Percentiles rank a stretch among this genome's conserved stretches.
Evolutionary conservation across 2,888 invertebrate species (phyloP).

Genomic region (Oscheius sp.): DNA sequence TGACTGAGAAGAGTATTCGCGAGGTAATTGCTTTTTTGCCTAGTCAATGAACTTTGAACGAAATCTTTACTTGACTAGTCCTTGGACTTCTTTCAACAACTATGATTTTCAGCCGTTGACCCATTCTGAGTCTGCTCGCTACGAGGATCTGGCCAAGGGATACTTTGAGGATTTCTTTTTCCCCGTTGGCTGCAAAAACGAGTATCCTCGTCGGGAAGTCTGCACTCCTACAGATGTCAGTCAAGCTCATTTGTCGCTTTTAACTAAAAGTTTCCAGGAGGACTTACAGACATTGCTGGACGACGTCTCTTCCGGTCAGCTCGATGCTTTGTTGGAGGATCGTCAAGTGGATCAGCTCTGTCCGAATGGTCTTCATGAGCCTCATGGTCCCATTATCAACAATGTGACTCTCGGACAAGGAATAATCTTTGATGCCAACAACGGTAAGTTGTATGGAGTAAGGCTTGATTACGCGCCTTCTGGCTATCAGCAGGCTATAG

Average conservation of each 20-base stretch:
- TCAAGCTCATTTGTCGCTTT: background rate
- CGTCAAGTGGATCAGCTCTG: slow-evolving; percentile 45
- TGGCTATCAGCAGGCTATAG: background rate
- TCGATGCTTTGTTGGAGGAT: slow-evolving; percentile 32
- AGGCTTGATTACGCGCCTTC: background rate
- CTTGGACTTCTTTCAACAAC: slow-evolving; percentile 18
- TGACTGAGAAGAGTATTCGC: slow-evolving; percentile 64
- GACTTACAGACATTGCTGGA: slow-evolving; percentile 58
- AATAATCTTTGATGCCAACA: slow-evolving; percentile 44
- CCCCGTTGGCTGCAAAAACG: slow-evolving; percentile 29
- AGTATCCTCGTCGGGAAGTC: background rate
- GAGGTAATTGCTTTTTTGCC: slow-evolving; percentile 35
- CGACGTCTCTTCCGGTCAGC: slow-evolving; percentile 39
- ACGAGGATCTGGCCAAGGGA: slow-evolving; percentile 63
- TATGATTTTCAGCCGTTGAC: slow-evolving; percentile 60
- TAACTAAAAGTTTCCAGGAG: slow-evolving; percentile 39
- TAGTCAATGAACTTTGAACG: background rate
- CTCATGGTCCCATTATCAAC: slow-evolving; percentile 43
- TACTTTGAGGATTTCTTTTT: slow-evolving; percentile 66
- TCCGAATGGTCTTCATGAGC: slow-evolving; percentile 29
- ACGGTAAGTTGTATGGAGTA: slow-evolving; percentile 39
- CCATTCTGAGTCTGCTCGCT: slow-evolving; percentile 57
- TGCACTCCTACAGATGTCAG: slow-evolving; percentile 43
- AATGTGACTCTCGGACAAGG: slow-evolving; percentile 49
- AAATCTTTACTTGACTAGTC: background rate